A percentile compares a stretch with the other conserved stretches of the same genome.
These are phyloP conservation scores for Clupea harengus DNA, from an alignment of 2,113 vertebrate species.

Conservation along the genomic window DNA sequence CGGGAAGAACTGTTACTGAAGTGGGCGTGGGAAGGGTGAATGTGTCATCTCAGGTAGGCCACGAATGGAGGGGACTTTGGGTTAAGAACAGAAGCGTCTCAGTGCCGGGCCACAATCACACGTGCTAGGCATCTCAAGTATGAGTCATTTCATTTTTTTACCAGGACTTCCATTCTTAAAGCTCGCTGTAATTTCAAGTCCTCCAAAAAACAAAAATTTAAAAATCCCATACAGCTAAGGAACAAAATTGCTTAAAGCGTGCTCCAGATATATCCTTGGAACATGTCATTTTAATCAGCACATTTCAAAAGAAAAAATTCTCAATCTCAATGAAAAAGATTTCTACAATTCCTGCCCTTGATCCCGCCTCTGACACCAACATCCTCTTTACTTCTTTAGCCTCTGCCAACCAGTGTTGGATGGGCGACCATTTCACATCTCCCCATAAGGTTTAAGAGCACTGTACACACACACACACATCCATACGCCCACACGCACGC, in stretches of 20 bases:
- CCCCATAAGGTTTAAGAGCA: conserved; percentile 35
- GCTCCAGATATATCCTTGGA: conserved; percentile 30
- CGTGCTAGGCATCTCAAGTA: conserved; percentile 55
- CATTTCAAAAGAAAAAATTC: conserved; percentile 25
- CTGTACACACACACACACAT: conserved; percentile 43
- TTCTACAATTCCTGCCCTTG: neutral
- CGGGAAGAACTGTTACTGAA: conserved; percentile 24
- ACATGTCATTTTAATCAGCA: neutral
- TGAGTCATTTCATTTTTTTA: neutral
- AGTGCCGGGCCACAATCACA: conserved; percentile 53
- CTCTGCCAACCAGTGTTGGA: neutral
- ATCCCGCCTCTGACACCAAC: conserved; percentile 22
- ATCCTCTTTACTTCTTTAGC: conserved; percentile 22
- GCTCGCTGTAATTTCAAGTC: conserved; percentile 48
- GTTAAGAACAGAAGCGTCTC: conserved; percentile 48
- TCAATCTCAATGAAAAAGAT: neutral
- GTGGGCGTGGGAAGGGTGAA: conserved; percentile 37
- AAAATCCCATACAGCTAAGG: conserved; percentile 43
- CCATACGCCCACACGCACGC: conserved; percentile 51
- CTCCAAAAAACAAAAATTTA: conserved; percentile 46
- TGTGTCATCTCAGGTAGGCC: conserved; percentile 52
- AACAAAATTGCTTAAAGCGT: conserved; percentile 35
- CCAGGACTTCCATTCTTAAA: conserved; percentile 32
- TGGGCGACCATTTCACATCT: conserved; percentile 2
- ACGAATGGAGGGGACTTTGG: conserved; percentile 51